Evolutionary conservation across 2,888 invertebrate species (phyloP), one percentile per base, ranked within the genome.

Genomic region (Drosophila picticornis): DNA sequence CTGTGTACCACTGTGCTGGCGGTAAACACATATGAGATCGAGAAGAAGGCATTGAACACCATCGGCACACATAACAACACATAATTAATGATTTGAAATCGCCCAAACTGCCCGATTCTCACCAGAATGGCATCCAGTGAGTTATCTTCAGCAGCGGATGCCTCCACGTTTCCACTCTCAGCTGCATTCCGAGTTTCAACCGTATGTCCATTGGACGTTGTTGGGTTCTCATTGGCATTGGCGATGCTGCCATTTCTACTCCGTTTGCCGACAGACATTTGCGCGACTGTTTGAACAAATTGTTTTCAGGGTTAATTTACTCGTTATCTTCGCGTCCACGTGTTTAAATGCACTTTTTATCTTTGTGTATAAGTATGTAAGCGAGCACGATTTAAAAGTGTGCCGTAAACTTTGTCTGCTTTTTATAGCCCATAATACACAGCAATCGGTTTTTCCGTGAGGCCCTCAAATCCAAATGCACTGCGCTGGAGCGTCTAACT

Each of bases 1-100:
- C 96, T 96, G 93, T 96, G 95, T 22, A 95, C 95, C 34, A 96
- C 93, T 67, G 95, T 94, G 72, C 95, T 95, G 4, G 96, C 95
- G 0, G 96, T 95, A 92, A 96, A 96, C 66, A 96, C 95, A 88
- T 95, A 96, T 60, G 95, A 95, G 82, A 95, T 94, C 88, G 95
- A 94, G 81, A 94, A 95, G 76, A 95, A 95, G 0, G 95, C 95
- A 4, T 96, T 95, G 91, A 96, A 94, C 22, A 96, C 93, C 74
- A 96, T 94, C 7, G 96, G 95, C 13, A 96, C 69, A 69, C 95
- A 94, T 16, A 96, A 94, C 58, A 96, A 91, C 40, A 94, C 83
- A 78, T 95, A 94, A 81, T 95, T 95, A 53, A 94, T 91, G 27
- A 95, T 92, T 93, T 96, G 96, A 91, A 95, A 96, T 66, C 94